A percentile compares a stretch with the other conserved stretches of the same genome.
Conservation (phyloP, 2,797 vertebrate genomes). For the Hirundo rustica region DNA sequence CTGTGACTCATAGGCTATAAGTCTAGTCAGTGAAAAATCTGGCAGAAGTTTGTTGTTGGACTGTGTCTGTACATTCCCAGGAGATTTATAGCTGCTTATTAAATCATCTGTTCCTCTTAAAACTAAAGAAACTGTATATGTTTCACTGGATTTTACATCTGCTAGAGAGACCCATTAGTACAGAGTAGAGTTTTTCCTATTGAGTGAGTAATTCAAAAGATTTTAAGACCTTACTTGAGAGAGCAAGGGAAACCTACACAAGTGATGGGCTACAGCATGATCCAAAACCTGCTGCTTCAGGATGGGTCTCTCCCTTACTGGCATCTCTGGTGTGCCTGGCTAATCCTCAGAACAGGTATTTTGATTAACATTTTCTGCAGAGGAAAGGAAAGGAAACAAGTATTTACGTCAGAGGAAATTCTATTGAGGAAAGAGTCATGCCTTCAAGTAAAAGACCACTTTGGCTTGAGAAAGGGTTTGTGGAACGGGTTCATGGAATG, state of each 20-base stretch:
- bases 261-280: neutral
- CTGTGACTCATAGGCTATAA: conserved; percentile 52
- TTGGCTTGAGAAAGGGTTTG: neutral
- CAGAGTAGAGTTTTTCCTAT: neutral
- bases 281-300: neutral
- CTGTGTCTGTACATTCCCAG: conserved; percentile 29
- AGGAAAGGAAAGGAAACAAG: neutral
- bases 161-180: conserved; percentile 7
- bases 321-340: neutral
- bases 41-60: conserved; percentile 43
- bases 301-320: neutral
- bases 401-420: neutral
- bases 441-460: neutral
- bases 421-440: neutral
- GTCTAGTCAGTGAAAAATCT: conserved; percentile 48
- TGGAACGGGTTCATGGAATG: neutral
- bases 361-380: neutral
- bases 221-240: neutral
- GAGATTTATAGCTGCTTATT: conserved; percentile 59
- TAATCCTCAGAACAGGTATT: neutral
- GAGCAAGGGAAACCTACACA: neutral
- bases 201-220: neutral
- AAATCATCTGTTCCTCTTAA: conserved; percentile 60
- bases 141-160: conserved; percentile 46
- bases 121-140: conserved; percentile 19